phyloP scores from a whole-genome alignment of 2,113 vertebrate genomes.

The Ctenodactylus gundi region DNA sequence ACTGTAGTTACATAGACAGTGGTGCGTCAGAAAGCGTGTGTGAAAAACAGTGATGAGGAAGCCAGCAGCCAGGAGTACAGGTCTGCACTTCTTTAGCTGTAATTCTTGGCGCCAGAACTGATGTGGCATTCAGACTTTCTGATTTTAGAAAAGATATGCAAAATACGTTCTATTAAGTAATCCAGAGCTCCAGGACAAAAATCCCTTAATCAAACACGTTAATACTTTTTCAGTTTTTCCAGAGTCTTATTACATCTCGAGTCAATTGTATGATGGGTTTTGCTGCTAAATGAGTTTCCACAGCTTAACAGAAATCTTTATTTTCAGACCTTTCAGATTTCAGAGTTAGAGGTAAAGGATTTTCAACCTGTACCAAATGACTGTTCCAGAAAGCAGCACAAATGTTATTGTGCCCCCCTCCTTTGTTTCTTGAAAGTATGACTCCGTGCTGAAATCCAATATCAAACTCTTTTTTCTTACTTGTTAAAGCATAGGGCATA shows the following conservation, averaged over 20 bases:
- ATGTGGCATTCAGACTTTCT: not conserved
- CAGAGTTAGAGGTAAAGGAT: not conserved
- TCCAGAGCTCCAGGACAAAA: not conserved
- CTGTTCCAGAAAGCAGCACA: not conserved
- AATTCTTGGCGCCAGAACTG: not conserved
- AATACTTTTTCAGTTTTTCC: not conserved
- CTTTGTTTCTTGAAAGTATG: slow-evolving; percentile 5
- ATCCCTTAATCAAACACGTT: not conserved
- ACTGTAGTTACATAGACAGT: not conserved
- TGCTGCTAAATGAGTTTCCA: not conserved
- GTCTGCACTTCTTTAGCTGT: not conserved
- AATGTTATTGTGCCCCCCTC: not conserved
- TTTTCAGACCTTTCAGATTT: slow-evolving; percentile 31
- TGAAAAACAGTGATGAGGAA: not conserved
- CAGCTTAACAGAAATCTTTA: not conserved
- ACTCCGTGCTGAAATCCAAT: not conserved
- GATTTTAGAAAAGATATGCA: not conserved
- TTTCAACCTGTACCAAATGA: not conserved
- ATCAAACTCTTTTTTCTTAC: not conserved
- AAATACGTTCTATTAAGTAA: not conserved
- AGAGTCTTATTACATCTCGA: not conserved
- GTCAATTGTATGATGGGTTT: not conserved
- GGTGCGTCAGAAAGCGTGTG: not conserved
- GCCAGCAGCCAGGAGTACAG: not conserved
- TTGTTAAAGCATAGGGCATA: not conserved